Evolutionary conservation across 1,140 invertebrate genomes (phyloP).

Genomic region (Cephus cinctus): DNA sequence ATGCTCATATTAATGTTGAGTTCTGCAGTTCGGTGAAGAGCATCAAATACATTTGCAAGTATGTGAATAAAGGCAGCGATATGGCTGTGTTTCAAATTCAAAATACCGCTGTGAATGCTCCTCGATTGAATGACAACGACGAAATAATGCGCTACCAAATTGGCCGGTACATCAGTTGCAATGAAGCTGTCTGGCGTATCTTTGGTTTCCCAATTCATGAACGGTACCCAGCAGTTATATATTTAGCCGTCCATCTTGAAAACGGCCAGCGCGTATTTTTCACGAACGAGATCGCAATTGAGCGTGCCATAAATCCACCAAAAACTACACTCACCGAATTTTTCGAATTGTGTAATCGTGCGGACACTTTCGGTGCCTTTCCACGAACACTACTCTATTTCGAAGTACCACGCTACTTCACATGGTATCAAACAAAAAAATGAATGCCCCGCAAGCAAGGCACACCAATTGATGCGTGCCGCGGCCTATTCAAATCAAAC

Average conservation of each 20-base stretch:
- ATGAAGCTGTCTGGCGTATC: conserved; percentile 52
- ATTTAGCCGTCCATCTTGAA: conserved; percentile 50
- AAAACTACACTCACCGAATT: conserved; percentile 38
- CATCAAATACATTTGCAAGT: conserved; percentile 45
- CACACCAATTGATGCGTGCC: conserved; percentile 27
- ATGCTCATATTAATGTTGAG: conserved; percentile 40
- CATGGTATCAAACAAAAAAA: conserved; percentile 34
- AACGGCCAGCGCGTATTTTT: conserved; percentile 47
- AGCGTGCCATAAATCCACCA: conserved; percentile 11
- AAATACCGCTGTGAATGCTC: conserved; percentile 21
- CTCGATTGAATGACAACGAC: conserved; percentile 17
- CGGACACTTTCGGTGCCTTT: conserved; percentile 31
- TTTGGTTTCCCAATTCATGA: conserved; percentile 49
- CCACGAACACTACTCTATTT: conserved; percentile 43
- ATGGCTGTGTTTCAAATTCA: conserved; percentile 30
- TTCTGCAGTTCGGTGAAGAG: conserved; percentile 30
- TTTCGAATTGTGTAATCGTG: conserved; percentile 29
- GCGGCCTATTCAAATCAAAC: conserved; percentile 12
- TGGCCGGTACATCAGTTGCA: conserved; percentile 47
- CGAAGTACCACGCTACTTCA: conserved; percentile 45
- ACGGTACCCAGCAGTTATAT: conserved; percentile 44
- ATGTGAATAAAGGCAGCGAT: conserved; percentile 37
- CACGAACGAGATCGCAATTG: conserved; percentile 23
- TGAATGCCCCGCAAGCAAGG: conserved; percentile 35
- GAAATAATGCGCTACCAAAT: conserved; percentile 41